A percentile compares a stretch with the other conserved stretches of the same genome.
Evolutionary conservation across 2,797 vertebrate species (phyloP).

Genomic region (Eremophila alpestris): DNA sequence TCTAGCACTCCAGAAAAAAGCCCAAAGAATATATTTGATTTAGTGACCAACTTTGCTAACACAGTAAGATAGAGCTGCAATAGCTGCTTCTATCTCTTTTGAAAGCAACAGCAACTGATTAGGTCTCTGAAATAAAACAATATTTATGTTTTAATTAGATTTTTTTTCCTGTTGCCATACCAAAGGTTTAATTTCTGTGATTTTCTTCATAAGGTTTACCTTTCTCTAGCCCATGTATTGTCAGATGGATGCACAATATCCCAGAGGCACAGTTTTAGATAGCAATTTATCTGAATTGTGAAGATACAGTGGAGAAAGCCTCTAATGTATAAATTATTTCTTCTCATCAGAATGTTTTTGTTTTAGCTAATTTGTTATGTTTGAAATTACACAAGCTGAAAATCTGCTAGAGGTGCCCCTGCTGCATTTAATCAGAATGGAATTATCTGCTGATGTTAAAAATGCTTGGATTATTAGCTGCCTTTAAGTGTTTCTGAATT

Average conservation of each 20-base stretch:
- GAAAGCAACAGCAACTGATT: not conserved
- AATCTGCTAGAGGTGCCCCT: not conserved
- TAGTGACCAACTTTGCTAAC: not conserved
- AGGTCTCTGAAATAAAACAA: not conserved
- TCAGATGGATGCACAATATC: not conserved
- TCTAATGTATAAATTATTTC: conserved; percentile 24
- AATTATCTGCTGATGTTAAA: not conserved
- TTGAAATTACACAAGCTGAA: not conserved
- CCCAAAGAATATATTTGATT: not conserved
- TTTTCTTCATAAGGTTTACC: not conserved
- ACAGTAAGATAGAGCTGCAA: not conserved
- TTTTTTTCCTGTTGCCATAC: not conserved
- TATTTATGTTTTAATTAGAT: not conserved
- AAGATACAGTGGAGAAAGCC: not conserved
- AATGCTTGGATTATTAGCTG: conserved; percentile 10
- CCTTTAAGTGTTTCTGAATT: conserved; percentile 14
- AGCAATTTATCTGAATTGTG: conserved; percentile 12
- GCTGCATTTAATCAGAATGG: not conserved
- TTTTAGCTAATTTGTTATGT: not conserved
- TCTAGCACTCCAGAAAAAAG: not conserved
- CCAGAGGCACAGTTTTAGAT: not conserved
- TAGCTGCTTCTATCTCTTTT: not conserved
- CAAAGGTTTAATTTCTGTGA: not conserved
- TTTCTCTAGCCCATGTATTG: not conserved
- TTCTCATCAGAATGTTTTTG: conserved; percentile 10